These are phyloP conservation scores for Perodicticus potto DNA, from an alignment of 2,797 vertebrate genomes.

Conservation along the genomic window DNA sequence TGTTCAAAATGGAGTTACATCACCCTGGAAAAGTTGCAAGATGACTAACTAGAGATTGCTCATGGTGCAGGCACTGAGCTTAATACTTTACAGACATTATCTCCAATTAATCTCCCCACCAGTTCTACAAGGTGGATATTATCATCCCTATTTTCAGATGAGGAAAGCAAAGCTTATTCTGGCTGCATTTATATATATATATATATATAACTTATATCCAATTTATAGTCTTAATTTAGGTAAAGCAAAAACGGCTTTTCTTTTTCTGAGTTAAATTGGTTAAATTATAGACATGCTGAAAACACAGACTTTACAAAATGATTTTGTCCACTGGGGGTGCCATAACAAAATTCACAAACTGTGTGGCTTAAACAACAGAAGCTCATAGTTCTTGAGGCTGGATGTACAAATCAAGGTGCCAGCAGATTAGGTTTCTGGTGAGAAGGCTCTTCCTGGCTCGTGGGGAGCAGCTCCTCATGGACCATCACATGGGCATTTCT, in stretches of 20 bases:
- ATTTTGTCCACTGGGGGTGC: background rate
- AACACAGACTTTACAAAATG: background rate
- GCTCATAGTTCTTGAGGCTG: background rate
- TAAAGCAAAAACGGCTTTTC: background rate
- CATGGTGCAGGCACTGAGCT: constrained; percentile 19
- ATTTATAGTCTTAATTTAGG: background rate
- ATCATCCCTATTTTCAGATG: constrained; percentile 61
- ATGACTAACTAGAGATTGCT: constrained; percentile 68
- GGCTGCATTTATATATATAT: background rate
- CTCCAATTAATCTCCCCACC: constrained; percentile 40
- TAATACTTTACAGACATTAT: constrained; percentile 53
- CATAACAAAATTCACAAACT: background rate
- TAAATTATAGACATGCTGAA: background rate
- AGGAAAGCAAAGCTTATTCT: constrained; percentile 62
- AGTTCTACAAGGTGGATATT: background rate
- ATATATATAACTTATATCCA: no score
- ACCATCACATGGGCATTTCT: background rate
- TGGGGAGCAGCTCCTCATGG: background rate
- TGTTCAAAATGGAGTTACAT: constrained; percentile 76
- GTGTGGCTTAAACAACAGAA: background rate
- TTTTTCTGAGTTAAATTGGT: background rate
- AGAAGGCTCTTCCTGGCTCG: background rate
- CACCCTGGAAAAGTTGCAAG: constrained; percentile 79
- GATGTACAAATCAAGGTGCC: background rate
- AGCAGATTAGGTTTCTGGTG: background rate